Evolutionary conservation across 2,888 invertebrate species (phyloP).

Genomic region (Epinotia demarniana): DNA sequence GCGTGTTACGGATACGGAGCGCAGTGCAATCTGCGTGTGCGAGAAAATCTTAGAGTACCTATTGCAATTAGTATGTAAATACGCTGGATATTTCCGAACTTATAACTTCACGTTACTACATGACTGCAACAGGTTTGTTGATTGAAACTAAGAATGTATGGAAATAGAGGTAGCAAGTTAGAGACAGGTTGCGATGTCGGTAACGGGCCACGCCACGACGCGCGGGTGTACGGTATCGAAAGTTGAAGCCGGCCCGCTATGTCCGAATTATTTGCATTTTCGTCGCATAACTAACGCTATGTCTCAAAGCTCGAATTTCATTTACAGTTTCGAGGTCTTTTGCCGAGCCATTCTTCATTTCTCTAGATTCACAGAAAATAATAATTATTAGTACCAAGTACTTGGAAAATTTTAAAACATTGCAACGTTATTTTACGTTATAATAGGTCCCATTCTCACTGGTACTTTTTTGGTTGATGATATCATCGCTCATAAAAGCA

Average conservation of each 20-base stretch:
- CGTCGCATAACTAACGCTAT: conserved; percentile 11
- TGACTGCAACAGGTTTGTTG: too few species aligned
- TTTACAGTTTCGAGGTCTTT: conserved; percentile 13
- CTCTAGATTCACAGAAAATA: too few species aligned
- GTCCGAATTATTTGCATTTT: conserved; percentile 51
- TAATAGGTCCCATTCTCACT: too few species aligned
- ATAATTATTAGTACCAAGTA: too few species aligned
- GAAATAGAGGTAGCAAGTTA: conserved; percentile 17
- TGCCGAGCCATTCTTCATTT: too few species aligned
- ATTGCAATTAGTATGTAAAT: not conserved
- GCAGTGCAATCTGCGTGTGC: not conserved
- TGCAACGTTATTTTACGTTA: too few species aligned
- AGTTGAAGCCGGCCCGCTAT: conserved; percentile 42
- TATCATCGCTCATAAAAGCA: not conserved
- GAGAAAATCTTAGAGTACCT: conserved; percentile 3
- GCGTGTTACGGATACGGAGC: not conserved
- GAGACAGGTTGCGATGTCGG: conserved; percentile 39
- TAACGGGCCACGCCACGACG: conserved; percentile 43
- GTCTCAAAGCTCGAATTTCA: not conserved
- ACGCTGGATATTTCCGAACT: too few species aligned
- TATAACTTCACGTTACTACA: too few species aligned
- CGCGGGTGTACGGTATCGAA: conserved; percentile 43
- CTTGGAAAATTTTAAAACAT: too few species aligned
- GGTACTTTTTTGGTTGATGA: too few species aligned
- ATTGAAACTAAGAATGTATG: not conserved